Evolutionary conservation across 2,888 invertebrate species (phyloP).

Genomic region (Zaprionus obscuricornis): DNA sequence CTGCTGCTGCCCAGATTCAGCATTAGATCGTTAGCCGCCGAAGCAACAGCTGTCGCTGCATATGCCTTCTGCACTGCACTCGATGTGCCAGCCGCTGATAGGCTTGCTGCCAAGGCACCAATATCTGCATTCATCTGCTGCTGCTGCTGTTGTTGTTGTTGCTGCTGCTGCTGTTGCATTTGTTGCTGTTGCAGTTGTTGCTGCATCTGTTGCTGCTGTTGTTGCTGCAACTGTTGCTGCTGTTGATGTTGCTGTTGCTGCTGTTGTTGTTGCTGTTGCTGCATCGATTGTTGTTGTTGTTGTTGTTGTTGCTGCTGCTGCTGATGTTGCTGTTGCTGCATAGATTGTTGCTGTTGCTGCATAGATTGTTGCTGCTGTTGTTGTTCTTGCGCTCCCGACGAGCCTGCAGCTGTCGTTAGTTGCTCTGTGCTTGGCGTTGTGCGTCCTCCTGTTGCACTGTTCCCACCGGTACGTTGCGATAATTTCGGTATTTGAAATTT

Average conservation of each 20-base stretch:
- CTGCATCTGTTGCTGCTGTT: constrained; percentile 22
- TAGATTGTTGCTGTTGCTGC: no score
- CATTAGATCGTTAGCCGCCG: constrained; percentile 33
- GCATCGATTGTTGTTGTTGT: neutral
- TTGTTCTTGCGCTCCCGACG: no score
- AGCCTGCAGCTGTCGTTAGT: no score
- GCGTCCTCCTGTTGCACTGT: constrained; percentile 25
- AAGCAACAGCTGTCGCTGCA: constrained; percentile 3
- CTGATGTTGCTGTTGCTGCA: constrained; percentile 29
- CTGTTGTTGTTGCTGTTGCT: neutral
- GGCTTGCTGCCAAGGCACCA: constrained; percentile 9
- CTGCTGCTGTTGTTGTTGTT: constrained; percentile 1
- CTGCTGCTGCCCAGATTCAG: constrained; percentile 35
- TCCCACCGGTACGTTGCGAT: constrained; percentile 84
- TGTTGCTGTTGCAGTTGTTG: no score
- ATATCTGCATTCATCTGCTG: constrained; percentile 8
- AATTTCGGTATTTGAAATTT: constrained; percentile 95
- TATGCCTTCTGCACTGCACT: constrained; percentile 15
- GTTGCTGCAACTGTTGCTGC: neutral
- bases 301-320: constrained; percentile 16
- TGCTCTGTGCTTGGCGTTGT: constrained; percentile 33
- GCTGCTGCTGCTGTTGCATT: constrained; percentile 8
- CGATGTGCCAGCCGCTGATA: constrained; percentile 6
- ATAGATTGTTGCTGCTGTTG: no score
- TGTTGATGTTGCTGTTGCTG: constrained; percentile 12